These are phyloP conservation scores for Clostera curtula DNA, from an alignment of 2,888 invertebrate genomes.

Conservation along the genomic window DNA sequence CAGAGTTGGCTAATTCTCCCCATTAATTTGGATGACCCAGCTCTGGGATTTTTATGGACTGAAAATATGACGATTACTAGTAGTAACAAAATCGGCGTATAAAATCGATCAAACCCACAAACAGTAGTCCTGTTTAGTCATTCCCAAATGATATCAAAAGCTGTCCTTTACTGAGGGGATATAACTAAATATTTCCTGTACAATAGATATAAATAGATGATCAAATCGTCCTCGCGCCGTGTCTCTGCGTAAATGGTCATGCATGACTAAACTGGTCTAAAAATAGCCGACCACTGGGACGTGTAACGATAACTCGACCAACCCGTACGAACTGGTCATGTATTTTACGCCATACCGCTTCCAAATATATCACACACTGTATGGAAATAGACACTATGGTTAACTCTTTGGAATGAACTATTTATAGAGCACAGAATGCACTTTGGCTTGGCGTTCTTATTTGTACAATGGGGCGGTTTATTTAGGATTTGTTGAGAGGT, in stretches of 20 bases:
- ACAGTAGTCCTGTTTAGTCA: too few relatives aligned
- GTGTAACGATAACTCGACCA: slow-evolving; percentile 52
- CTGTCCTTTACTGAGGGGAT: too few relatives aligned
- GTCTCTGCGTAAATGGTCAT: slow-evolving; percentile 36
- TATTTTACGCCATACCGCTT: slow-evolving; percentile 33
- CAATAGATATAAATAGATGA: slow-evolving; percentile 8
- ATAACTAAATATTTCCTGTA: too few relatives aligned
- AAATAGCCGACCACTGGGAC: slow-evolving; percentile 49
- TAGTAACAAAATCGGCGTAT: too few relatives aligned
- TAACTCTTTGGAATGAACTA: slow-evolving; percentile 13
- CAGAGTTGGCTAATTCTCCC: too few relatives aligned
- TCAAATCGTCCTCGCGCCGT: slow-evolving; percentile 18
- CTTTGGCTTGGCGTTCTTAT: not conserved
- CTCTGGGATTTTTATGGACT: too few relatives aligned
- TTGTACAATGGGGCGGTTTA: too few relatives aligned
- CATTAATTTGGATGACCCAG: too few relatives aligned
- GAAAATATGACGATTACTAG: too few relatives aligned
- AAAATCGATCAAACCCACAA: too few relatives aligned
- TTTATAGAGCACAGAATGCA: slow-evolving; percentile 14
- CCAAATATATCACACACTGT: slow-evolving; percentile 43
- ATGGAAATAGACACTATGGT: slow-evolving; percentile 24
- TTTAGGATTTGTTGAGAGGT: too few relatives aligned
- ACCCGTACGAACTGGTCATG: slow-evolving; percentile 45
- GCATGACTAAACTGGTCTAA: slow-evolving; percentile 52
- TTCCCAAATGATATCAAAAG: too few relatives aligned